Evolutionary conservation across 2,113 vertebrate species (phyloP).

Genomic region (Spea bombifrons): DNA sequence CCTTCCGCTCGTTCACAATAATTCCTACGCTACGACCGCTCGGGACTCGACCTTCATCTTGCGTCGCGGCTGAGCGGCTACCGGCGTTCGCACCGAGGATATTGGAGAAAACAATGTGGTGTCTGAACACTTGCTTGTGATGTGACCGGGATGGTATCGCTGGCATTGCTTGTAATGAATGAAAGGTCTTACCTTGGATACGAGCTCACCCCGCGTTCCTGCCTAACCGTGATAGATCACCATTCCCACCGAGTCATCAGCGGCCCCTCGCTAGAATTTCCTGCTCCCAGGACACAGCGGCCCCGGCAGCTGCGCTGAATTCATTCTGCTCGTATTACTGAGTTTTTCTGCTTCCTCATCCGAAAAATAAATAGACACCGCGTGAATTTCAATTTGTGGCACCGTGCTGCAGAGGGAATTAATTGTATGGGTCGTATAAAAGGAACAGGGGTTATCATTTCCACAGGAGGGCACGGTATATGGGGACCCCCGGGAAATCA

Average conservation of each 20-base stretch:
- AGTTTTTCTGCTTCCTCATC: neutral
- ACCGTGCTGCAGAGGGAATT: too few relatives aligned
- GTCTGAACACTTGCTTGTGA: conserved; percentile 50
- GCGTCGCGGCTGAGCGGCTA: conserved; percentile 61
- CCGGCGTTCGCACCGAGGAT: conserved; percentile 59
- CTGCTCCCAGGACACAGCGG: conserved; percentile 16
- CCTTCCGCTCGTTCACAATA: neutral
- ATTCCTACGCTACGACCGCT: conserved; percentile 48
- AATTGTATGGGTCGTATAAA: too few relatives aligned
- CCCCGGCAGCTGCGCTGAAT: neutral
- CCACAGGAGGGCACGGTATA: too few relatives aligned
- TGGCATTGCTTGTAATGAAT: conserved; percentile 50
- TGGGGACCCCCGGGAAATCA: too few relatives aligned
- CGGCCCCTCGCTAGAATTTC: conserved; percentile 25
- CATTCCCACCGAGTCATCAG: conserved; percentile 43
- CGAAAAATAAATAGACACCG: conserved; percentile 2
- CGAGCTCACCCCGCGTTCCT: conserved; percentile 40
- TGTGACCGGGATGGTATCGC: conserved; percentile 49
- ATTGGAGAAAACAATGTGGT: conserved; percentile 51
- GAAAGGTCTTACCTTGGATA: conserved; percentile 50
- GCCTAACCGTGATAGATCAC: conserved; percentile 51
- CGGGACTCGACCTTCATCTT: conserved; percentile 55
- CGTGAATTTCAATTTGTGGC: too few relatives aligned
- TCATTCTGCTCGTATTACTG: neutral
- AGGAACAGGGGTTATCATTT: too few relatives aligned